phyloP scores from a whole-genome alignment of 2,888 invertebrate genomes.

The Himalopsyche kuldschensis region DNA sequence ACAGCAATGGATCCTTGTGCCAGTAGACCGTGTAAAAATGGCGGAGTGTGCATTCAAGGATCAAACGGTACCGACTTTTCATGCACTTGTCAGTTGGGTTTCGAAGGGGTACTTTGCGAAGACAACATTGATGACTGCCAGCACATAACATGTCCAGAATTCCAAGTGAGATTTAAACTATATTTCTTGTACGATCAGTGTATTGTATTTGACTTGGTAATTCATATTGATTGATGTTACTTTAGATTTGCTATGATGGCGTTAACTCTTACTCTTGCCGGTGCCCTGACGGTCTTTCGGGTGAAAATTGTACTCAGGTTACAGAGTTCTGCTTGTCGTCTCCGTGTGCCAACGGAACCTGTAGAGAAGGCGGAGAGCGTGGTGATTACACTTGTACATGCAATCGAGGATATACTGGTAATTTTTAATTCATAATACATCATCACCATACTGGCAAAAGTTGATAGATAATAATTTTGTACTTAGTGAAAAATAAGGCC shows the following conservation, averaged over 20 bases:
- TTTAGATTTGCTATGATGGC: slow-evolving; percentile 59
- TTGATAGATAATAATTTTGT: not conserved
- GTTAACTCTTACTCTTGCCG: slow-evolving; percentile 62
- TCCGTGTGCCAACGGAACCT: slow-evolving; percentile 78
- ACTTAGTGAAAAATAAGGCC: too few species aligned
- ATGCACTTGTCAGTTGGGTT: slow-evolving; percentile 69
- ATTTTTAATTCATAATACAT: slow-evolving; percentile 38
- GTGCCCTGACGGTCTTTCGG: slow-evolving; percentile 62
- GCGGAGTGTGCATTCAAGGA: slow-evolving; percentile 61
- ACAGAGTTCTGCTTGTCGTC: slow-evolving; percentile 64
- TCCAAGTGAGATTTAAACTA: slow-evolving; percentile 41
- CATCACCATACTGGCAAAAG: not conserved
- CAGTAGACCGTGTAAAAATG: slow-evolving; percentile 64
- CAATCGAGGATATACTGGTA: slow-evolving; percentile 68
- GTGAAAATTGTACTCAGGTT: slow-evolving; percentile 61
- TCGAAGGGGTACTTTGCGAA: slow-evolving; percentile 68
- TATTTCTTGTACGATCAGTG: not conserved
- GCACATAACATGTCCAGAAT: slow-evolving; percentile 54
- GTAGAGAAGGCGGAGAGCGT: slow-evolving; percentile 60
- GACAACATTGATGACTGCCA: slow-evolving; percentile 67
- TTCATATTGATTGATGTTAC: slow-evolving; percentile 35
- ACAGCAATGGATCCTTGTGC: slow-evolving; percentile 67
- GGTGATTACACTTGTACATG: slow-evolving; percentile 75
- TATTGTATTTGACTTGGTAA: not conserved
- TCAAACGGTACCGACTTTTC: slow-evolving; percentile 50